Evolutionary conservation across 2,888 invertebrate genomes (phyloP), one percentile per base, ranked within the genome.

Genomic region (Antitype chi): DNA sequence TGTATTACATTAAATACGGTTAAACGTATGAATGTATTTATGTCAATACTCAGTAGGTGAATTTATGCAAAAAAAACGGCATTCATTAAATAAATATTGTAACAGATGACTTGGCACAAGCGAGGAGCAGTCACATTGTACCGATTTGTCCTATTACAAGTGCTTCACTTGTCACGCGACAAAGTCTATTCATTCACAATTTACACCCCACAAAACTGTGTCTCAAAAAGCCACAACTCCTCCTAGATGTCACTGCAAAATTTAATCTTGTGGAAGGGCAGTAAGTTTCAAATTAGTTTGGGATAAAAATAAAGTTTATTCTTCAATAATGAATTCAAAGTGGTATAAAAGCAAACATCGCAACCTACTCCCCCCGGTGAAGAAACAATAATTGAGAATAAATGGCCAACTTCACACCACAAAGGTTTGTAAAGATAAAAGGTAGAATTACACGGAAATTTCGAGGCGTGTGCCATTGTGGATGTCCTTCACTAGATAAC

Each of bases 391-490:
- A 95, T 95, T 89, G 88, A 84, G 90, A 94, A 94, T 95, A 95
- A 96, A 96, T 96, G 94, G 95, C 90, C 94, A 93, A 93, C 94
- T 94, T 91, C 89, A 93, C 91, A 83, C 94, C 94, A 96, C 95
- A 96, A 96, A 94, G 89, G 92, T 87, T 78, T 89, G 88, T 89
- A 93, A 93, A 96, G 93, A 96, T 95, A 96, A 96, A 94, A 90
- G 94, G 86, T 91, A 94, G 94, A 94, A 95, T 96, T 96, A 96
- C 94, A 96, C 94, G 95, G 95, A 96, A 95, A 95, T 96, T 94
- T 95, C 85, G 90, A 94, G 95, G 95, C 94, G 94, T 94, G 94
- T 92, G 90, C 94, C 88, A 92, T 96, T 96, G 95, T 96, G 89
- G 80, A 90, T 85, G 90, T 86, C 86, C 89, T 93, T 91, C 92